A percentile compares a stretch with the other conserved stretches of the same genome.
Conservation (phyloP, 2,888 invertebrate genomes). For the Tholera decimalis region DNA sequence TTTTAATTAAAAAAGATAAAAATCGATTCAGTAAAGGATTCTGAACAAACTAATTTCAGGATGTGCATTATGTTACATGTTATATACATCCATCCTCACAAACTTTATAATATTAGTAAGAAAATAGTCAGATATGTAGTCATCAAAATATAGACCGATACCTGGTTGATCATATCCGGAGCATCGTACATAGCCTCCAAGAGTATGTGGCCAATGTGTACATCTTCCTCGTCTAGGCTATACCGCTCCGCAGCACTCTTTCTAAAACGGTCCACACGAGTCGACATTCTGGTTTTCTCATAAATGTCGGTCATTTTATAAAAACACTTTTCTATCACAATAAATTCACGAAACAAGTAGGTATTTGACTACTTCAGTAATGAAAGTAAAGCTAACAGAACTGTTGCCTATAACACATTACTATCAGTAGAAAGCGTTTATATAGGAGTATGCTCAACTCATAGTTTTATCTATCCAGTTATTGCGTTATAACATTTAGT, state of each 20-base stretch:
- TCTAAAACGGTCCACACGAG: constrained; percentile 66
- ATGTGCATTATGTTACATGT: too few species aligned
- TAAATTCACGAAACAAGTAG: constrained; percentile 16
- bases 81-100: too few species aligned
- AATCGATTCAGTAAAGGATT: too few species aligned
- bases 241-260: constrained; percentile 69
- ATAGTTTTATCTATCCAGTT: constrained; percentile 35
- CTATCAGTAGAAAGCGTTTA: constrained; percentile 35
- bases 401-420: constrained; percentile 19
- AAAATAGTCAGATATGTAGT: too few species aligned
- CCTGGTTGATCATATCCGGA: constrained; percentile 70
- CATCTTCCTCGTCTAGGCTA: constrained; percentile 67
- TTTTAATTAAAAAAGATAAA: too few species aligned
- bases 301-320: constrained; percentile 62
- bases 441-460: constrained; percentile 42
- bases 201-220: constrained; percentile 75
- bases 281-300: constrained; percentile 55
- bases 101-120: too few species aligned
- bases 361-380: constrained; percentile 5
- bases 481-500: constrained; percentile 40
- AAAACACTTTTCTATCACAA: constrained; percentile 28
- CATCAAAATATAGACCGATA: constrained; percentile 25
- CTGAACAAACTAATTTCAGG: too few species aligned
- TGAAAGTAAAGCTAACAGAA: constrained; percentile 2
- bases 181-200: constrained; percentile 72